Evolutionary conservation across 2,888 invertebrate species (phyloP).

Genomic region (Zaprionus bogoriensis): DNA sequence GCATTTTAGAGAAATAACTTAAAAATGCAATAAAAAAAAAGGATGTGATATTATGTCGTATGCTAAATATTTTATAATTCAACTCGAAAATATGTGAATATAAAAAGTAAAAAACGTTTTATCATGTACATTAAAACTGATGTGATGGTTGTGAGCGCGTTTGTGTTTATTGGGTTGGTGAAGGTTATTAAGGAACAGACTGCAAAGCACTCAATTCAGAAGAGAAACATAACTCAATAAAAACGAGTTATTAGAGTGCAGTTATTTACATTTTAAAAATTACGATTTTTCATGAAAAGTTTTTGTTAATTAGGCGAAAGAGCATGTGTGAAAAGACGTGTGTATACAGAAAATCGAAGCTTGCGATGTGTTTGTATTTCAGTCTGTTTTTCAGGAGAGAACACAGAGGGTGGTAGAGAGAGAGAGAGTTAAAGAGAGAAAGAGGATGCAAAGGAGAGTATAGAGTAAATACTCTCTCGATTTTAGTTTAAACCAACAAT

Average conservation of each 20-base stretch:
- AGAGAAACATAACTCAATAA: too few species aligned
- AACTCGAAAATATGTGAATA: conserved; percentile 19
- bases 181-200: too few species aligned
- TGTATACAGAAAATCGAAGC: conserved; percentile 46
- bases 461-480: conserved; percentile 1
- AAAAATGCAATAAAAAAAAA: not conserved
- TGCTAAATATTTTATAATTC: not conserved
- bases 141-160: conserved; percentile 17
- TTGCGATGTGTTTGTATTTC: conserved; percentile 42
- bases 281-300: too few species aligned
- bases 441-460: not conserved
- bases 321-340: conserved; percentile 26
- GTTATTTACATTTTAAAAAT: not conserved
- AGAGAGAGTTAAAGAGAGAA: not conserved
- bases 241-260: too few species aligned
- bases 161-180: too few species aligned
- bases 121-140: conserved; percentile 26
- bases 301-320: not conserved
- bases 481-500: conserved; percentile 21
- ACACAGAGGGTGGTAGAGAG: conserved; percentile 1
- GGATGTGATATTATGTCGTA: not conserved
- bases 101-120: conserved; percentile 11
- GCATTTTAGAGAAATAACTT: conserved; percentile 4
- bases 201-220: too few species aligned
- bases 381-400: conserved; percentile 10